These are phyloP conservation scores for Vicugna pacos DNA, from an alignment of 2,113 vertebrate genomes.

Conservation along the genomic window DNA sequence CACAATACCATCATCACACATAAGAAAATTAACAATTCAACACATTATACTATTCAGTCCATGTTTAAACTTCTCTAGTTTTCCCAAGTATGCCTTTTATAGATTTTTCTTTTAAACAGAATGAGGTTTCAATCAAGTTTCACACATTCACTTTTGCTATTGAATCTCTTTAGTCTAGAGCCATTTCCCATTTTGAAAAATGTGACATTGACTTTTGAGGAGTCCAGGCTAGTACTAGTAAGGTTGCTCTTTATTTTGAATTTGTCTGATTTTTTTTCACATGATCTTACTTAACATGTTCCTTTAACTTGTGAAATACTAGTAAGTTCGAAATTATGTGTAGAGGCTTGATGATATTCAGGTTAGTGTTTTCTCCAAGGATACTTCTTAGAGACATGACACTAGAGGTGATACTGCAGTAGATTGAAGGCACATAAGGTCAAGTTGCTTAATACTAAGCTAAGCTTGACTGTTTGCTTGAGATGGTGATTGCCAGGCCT, in stretches of 20 bases:
- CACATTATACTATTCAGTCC: not conserved
- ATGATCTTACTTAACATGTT: not conserved
- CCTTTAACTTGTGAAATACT: not conserved
- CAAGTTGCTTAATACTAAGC: not conserved
- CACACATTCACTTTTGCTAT: not conserved
- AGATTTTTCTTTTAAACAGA: not conserved
- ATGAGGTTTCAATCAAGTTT: not conserved
- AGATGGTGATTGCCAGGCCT: not conserved
- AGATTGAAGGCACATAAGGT: not conserved
- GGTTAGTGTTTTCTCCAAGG: not conserved
- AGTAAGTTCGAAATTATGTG: not conserved
- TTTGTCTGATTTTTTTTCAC: not conserved
- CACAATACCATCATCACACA: not conserved
- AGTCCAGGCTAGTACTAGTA: not conserved
- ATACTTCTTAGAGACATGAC: not conserved
- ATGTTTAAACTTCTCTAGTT: slow-evolving; percentile 5
- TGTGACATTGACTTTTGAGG: not conserved
- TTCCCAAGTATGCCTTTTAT: not conserved
- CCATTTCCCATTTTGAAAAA: not conserved
- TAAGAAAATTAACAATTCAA: slow-evolving; percentile 43
- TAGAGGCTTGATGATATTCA: slow-evolving; percentile 8
- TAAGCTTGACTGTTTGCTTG: slow-evolving; percentile 33
- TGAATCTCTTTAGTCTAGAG: not conserved
- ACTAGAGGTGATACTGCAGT: not conserved
- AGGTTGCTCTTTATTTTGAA: not conserved